Base-by-base conservation (phyloP, 2,888 invertebrate genomes). In the Cantharis rustica region DNA sequence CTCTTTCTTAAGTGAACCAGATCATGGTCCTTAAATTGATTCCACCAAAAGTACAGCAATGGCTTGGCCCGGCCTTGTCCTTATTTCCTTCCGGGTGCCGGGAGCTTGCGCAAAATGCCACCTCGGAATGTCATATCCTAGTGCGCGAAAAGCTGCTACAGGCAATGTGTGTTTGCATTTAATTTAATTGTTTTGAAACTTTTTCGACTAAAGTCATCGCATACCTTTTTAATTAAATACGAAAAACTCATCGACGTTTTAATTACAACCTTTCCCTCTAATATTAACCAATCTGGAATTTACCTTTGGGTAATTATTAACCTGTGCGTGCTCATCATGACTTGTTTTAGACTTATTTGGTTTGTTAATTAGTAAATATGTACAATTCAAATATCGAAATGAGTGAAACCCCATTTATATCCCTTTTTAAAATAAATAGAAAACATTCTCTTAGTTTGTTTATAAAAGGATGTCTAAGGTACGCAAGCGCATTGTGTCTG, bases 121-220 rank as follows among this genome's bases (percentile, higher is more conserved):
- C 75, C 79, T 81, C 82, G 83, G 83, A 84, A 86, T 84, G 85
- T 83, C 84, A 83, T 82, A 83, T 83, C 84, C 83, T 84, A 86
- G 86, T 86, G 83, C 82, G 83, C 82, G 83, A 78, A 82, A 81
- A 83, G 82, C 83, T 83, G 84, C 84, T 84, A 81, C 80, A 80
- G 82, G 82, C 83, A 83, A 84, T 83, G 82, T 82, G 84, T 83
- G 84, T 75, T 79, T 71, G 69, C 71, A 76, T 62, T 78, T 78
- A 81, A 79, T 71, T 70, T 75, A 61, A 61, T 68, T 72, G 64
- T 75, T 72, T 26, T 26, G 13, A 68, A 68, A 68, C 64, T 17
- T 64, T 16, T 4, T 16, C n/a, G 64, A 64, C 64, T 13, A 16
- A 13, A 64, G 64, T 16, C 11, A 16, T 64, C 7, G 10, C 20